phyloP scores from a whole-genome alignment of 2,888 invertebrate genomes.

The Chironomus riparius region DNA sequence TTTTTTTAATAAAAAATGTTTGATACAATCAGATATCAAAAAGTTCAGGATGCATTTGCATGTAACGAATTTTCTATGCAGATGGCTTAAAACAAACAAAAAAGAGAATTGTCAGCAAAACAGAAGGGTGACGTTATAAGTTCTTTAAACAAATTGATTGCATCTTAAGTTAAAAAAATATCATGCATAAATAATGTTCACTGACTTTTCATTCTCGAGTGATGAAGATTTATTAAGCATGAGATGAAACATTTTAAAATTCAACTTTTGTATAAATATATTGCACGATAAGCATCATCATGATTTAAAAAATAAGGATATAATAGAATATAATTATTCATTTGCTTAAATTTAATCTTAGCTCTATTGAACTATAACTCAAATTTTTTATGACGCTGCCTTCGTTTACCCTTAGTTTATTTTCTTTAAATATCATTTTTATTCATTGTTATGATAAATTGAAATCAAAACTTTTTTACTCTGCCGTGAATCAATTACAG shows the following conservation, averaged over 20 bases:
- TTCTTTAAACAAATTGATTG: neutral
- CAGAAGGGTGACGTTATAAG: neutral
- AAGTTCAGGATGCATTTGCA: conserved; percentile 28
- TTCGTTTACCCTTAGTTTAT: too few species aligned
- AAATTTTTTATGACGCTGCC: neutral
- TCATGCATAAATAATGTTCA: neutral
- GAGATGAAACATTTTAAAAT: neutral
- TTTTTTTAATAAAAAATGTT: neutral
- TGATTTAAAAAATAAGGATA: neutral
- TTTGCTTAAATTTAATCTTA: neutral
- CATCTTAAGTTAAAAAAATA: neutral
- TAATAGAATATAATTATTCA: neutral
- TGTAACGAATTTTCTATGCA: conserved; percentile 29
- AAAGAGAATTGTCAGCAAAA: conserved; percentile 5
- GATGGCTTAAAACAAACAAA: conserved; percentile 32
- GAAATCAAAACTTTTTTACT: conserved; percentile 17
- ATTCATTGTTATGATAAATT: conserved; percentile 11
- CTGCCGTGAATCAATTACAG: neutral
- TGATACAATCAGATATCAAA: too few species aligned
- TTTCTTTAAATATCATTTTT: neutral
- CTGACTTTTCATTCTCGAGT: neutral
- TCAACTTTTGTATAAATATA: neutral
- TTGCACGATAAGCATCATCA: neutral
- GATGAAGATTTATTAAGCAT: neutral
- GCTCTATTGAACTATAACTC: neutral